Base-by-base conservation (phyloP, 2,888 invertebrate species). In the Volucella inflata region DNA sequence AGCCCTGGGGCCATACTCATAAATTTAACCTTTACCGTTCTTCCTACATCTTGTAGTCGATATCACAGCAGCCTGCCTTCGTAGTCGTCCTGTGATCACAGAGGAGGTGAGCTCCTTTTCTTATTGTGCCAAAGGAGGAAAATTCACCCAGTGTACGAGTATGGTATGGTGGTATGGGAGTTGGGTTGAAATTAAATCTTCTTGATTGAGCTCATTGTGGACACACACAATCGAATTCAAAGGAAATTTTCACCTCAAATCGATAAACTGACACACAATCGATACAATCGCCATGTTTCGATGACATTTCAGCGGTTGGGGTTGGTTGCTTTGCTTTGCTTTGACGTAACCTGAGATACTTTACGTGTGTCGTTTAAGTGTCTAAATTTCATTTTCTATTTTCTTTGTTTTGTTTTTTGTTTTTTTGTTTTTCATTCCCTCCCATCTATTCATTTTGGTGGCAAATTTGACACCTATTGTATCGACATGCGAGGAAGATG, bases 171-270 rank as follows among this genome's bases (percentile, higher is more conserved):
- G 17, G 68, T 3, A 4, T 4, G 14, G 14, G 59, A 30, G 30
- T 6, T 16, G 53, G 36, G 40, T 50, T 59, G 68, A 79, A 75
- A 84, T 79, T 70, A 75, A 84, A 80, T 84, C 62, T 71, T 44
- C 84, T 75, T 84, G 85, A 85, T 85, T 85, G 85, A 81, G 81
- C 81, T 77, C 71, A 84, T 84, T 84, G 84, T 84, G 84, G 84
- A 84, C 84, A 59, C 84, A 84, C 75, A 84, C 84, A 84, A 80
- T 80, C 70, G 75, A 84, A 80, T 84, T 84, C 70, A 75, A 65
- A 60, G 70, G 80, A 74, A 84, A 80, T 75, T 75, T 80, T 84
- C 71, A 80, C 84, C 84, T 76, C 84, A 84, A 84, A 80, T 84
- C 84, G 71, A 84, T 80, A 51, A 55, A 74, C 30, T 42, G 17